Base-by-base conservation (phyloP, 2,113 vertebrate species). In the Paedocypris sp. region DNA sequence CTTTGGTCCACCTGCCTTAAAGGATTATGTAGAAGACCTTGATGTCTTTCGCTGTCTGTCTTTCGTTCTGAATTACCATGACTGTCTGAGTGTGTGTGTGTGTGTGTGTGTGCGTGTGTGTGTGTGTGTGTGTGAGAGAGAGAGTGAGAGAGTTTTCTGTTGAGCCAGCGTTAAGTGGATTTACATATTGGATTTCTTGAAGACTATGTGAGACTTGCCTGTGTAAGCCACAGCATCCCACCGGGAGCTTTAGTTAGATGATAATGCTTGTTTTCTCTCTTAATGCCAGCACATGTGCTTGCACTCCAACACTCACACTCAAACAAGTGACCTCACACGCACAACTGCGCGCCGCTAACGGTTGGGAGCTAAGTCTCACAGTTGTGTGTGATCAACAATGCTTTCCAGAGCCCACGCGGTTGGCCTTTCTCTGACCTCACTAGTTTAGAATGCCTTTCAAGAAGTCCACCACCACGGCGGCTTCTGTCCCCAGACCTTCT, bases 131-230 rank as follows among this genome's bases (percentile, higher is more conserved):
- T 60, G 59, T 39, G 60, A n/a, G n/a, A n/a, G n/a, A n/a, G n/a
- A n/a, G n/a, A n/a, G n/a, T n/a, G n/a, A n/a, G n/a, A n/a, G n/a
- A n/a, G n/a, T 68, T 67, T 58, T 65, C 64, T 87, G 2, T 86
- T 86, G 80, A 83, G 80, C 83, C 80, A 26, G 76, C 64, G 50
- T 68, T 83, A 81, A 79, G 79, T 80, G 79, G 81, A 83, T 85
- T 85, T 86, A 76, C 81, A 84, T 83, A 84, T 82, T 83, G 79
- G 75, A 84, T 83, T 83, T 84, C 77, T 74, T 67, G 54, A 67
- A 74, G 56, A 47, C 59, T 43, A n/a, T n/a, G 46, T 22, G 29
- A 75, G 76, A 65, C 73, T 67, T 15, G 73, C 75, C 75, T 45
- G 66, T 71, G 69, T 79, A 78, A 85, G 77, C 75, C 67, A 26